These are phyloP conservation scores for Lonchura striata DNA, from an alignment of 2,113 vertebrate species.

Conservation along the genomic window DNA sequence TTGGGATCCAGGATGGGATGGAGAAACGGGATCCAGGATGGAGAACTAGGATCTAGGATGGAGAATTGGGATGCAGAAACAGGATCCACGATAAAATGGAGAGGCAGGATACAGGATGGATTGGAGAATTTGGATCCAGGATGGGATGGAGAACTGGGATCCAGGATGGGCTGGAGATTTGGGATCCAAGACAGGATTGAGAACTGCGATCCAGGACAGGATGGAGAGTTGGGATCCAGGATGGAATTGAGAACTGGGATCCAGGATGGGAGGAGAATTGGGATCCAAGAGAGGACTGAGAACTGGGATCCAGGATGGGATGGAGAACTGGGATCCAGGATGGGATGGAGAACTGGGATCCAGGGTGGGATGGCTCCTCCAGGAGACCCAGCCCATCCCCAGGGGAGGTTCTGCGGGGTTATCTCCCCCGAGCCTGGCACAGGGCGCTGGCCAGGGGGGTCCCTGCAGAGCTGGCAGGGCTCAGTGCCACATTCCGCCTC, in stretches of 20 bases:
- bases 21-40: rapidly evolving
- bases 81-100: rapidly evolving
- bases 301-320: rapidly evolving
- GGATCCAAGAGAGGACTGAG: not conserved
- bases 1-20: not conserved
- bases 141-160: not conserved
- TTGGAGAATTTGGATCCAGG: rapidly evolving
- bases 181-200: not conserved
- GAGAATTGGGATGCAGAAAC: rapidly evolving
- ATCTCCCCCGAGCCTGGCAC: rapidly evolving
- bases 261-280: rapidly evolving
- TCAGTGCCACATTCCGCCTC: not conserved
- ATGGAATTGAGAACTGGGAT: too few species aligned
- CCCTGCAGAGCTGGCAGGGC: conserved; percentile 71
- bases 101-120: not conserved
- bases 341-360: not conserved
- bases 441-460: not conserved
- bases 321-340: not conserved
- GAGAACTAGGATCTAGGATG: rapidly evolving
- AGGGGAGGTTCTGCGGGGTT: rapidly evolving
- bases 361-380: not conserved
- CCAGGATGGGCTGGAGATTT: rapidly evolving
- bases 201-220: too few species aligned
- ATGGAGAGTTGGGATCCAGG: too few species aligned
- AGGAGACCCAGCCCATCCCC: not conserved